Evolutionary conservation across 1,140 invertebrate species (phyloP), one percentile per base, ranked within the genome.

Genomic region (Rhizoglyphus robini): DNA sequence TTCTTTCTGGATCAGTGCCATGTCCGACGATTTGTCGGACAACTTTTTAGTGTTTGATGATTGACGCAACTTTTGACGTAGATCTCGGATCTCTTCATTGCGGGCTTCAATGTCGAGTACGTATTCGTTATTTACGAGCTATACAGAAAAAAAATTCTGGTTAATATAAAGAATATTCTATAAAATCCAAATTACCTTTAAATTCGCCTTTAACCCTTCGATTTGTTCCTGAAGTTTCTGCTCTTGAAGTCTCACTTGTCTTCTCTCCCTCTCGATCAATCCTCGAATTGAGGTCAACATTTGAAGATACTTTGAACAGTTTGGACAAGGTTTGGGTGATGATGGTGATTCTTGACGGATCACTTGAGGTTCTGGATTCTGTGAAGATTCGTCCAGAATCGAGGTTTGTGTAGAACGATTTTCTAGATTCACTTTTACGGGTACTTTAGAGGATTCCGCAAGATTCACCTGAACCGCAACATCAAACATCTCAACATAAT

Each of bases 401-500:
- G 23, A 20, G 13, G 58, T 60, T 60, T 60, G 58, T 38, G 30
- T 34, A n/a, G 58, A n/a, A 34, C 25, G 18, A 41, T 41, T 41
- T 41, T 18, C 36, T n/a, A n/a, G n/a, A 41, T 8, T 41, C 36
- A 41, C 8, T 41, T 41, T n/a, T n/a, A n/a, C n/a, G n/a, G n/a
- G n/a, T n/a, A n/a, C n/a, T n/a, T n/a, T n/a, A n/a, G n/a, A n/a
- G n/a, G n/a, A n/a, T n/a, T 41, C 8, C 36, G 8, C 36, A 20
- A 27, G 31, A 34, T 60, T 29, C 8, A 32, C 36, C 36, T 60
- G 58, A 13, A 51, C 48, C 3, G 11, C 15, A 60, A 60, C 25
- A 27, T 60, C 58, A 27, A 29, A 3, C 58, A 60, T 60, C 18
- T 29, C 15, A 23, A 60, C 58, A 23, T 60, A 60, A 34, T 60